phyloP scores from a whole-genome alignment of 1,140 invertebrate genomes.

The Steinernema khuongi region DNA sequence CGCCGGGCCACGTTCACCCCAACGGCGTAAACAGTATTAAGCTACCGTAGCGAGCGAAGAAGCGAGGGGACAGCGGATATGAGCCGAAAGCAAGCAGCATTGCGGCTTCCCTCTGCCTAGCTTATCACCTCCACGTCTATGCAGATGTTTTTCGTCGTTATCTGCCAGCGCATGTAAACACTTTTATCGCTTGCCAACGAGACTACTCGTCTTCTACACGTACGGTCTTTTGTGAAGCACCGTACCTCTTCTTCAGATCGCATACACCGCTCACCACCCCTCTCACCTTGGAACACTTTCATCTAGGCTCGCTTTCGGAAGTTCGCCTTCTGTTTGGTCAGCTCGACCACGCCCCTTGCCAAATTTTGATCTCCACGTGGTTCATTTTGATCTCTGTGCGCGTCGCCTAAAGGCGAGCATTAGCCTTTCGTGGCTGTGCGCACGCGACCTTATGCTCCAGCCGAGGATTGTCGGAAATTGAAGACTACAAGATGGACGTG shows the following conservation, averaged over 20 bases:
- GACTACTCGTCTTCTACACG: slow-evolving; percentile 11
- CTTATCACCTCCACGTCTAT: slow-evolving; percentile 5
- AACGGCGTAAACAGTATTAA: no score
- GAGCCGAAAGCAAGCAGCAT: background rate
- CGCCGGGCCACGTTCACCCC: background rate
- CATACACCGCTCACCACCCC: no score
- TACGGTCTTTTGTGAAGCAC: background rate
- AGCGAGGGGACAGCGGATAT: background rate
- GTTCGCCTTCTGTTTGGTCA: background rate
- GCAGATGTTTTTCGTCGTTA: slow-evolving; percentile 16
- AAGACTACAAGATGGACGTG: background rate
- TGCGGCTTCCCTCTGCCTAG: background rate
- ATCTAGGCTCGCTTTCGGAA: no score
- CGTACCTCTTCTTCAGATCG: no score
- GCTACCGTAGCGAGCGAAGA: background rate
- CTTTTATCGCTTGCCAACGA: slow-evolving; percentile 8
- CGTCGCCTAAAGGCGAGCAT: background rate
- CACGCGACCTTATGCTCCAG: background rate
- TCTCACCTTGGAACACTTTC: no score
- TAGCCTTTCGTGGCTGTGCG: background rate
- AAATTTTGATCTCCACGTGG: background rate
- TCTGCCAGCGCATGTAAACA: slow-evolving; percentile 14
- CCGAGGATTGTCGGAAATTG: background rate
- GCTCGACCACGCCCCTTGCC: background rate
- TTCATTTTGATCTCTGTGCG: background rate